Evolutionary conservation across 2,888 invertebrate species (phyloP), one percentile per base, ranked within the genome.

Genomic region (Spicauda simplicius): DNA sequence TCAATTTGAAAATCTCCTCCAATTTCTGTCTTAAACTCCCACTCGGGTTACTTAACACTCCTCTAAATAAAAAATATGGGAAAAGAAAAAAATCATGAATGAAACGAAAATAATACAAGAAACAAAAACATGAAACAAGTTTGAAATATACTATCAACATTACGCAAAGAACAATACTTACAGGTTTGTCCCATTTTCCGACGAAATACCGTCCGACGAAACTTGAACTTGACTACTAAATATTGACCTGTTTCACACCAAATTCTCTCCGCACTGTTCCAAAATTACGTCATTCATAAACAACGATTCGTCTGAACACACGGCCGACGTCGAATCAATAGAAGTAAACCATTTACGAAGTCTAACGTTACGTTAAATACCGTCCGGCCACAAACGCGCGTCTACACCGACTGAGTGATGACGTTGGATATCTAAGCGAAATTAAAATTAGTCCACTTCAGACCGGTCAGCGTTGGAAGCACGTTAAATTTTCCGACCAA

Each of bases 1-100:
- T 97, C 78, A 96, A 93, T 86, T 97, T 97, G 79, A 97, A 94
- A 72, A 97, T 94, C 81, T 97, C 97, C 84, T 97, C 97, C 78
- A 97, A 90, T 79, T 95, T 95, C 73, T 94, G 94, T 69, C 91
- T 84, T 62, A 93, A 78, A 77, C 82, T 89, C 52, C 88, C 92
- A 67, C 86, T 88, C 16, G 87, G 83, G 74, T 81, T 83, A 77
- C 72, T 82, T 66, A 89, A 78, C 71, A 88, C 79, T 70, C 88
- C 84, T 80, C 77, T 86, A 71, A 93, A 92, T 92, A 91, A 78
- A 89, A 25, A 4, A 88, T 72, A 75, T 78, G 80, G 76, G 70
- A 75, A 71, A 87, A 72, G 76, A 75, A 79, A 80, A 76, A 72
- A 75, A 18, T 0, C 8, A 70, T 56, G 69, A 70, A 70, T 11